phyloP scores from a whole-genome alignment of 2,888 invertebrate genomes.

The Meiosimyza decipiens region DNA sequence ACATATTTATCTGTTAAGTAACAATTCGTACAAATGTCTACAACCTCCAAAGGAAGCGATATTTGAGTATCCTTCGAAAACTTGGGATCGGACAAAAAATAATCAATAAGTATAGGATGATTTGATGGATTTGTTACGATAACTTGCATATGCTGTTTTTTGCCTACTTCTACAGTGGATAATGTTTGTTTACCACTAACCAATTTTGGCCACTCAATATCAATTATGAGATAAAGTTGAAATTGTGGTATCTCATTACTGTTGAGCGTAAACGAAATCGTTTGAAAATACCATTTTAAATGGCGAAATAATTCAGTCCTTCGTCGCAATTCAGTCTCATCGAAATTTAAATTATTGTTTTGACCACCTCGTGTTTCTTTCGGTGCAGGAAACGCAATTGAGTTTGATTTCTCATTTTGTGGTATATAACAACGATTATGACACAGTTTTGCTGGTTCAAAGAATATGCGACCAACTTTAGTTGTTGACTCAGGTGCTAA shows the following conservation, averaged over 20 bases:
- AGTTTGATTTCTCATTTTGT: conserved; percentile 43
- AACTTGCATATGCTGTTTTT: conserved; percentile 58
- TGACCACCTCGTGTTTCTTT: conserved; percentile 30
- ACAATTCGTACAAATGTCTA: conserved; percentile 60
- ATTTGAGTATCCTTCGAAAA: conserved; percentile 57
- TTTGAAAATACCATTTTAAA: conserved; percentile 60
- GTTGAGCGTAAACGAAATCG: conserved; percentile 61
- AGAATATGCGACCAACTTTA: conserved; percentile 73
- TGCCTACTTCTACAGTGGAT: conserved; percentile 62
- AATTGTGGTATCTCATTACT: conserved; percentile 62
- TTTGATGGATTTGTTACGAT: conserved; percentile 62
- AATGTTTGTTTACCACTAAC: conserved; percentile 58
- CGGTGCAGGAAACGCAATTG: conserved; percentile 42
- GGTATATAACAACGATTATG: conserved; percentile 62
- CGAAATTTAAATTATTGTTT: conserved; percentile 58
- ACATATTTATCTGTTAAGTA: conserved; percentile 62
- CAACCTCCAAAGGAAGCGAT: conserved; percentile 63
- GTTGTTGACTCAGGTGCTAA: conserved; percentile 69
- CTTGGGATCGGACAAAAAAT: conserved; percentile 59
- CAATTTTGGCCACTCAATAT: conserved; percentile 65
- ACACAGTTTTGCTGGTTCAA: conserved; percentile 81
- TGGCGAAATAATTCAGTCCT: conserved; percentile 62
- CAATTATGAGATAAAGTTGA: conserved; percentile 63
- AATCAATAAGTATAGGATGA: conserved; percentile 58
- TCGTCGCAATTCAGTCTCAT: conserved; percentile 60